A percentile compares a stretch with the other conserved stretches of the same genome.
These are phyloP conservation scores for Alloplasta piceator DNA, from an alignment of 2,888 invertebrate genomes.

Conservation along the genomic window DNA sequence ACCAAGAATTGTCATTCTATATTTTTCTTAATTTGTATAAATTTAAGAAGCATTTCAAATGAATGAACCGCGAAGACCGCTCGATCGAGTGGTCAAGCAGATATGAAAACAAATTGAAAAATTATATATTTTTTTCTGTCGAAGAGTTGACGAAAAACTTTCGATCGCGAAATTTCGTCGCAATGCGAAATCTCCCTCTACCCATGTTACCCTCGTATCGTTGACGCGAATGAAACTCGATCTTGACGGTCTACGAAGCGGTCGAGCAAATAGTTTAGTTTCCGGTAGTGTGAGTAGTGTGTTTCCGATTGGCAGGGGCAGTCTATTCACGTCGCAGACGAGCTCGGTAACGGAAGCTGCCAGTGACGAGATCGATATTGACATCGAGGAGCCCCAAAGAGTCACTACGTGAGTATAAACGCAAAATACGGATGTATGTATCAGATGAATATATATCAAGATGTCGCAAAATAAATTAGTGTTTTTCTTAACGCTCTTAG, in stretches of 20 bases:
- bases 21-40: no score
- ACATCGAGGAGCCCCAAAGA: constrained; percentile 86
- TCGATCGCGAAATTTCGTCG: neutral
- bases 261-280: constrained; percentile 64
- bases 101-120: neutral
- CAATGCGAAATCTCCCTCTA: neutral
- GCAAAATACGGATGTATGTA: no score
- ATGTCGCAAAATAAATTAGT: no score
- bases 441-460: no score
- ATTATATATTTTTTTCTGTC: neutral
- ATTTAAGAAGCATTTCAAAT: no score
- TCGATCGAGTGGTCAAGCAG: constrained; percentile 25
- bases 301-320: constrained; percentile 81
- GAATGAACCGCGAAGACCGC: neutral
- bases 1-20: no score
- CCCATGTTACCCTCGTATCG: neutral
- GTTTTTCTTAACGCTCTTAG: no score
- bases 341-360: constrained; percentile 89
- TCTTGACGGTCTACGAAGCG: constrained; percentile 35
- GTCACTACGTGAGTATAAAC: constrained; percentile 86
- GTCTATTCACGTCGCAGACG: constrained; percentile 84
- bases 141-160: neutral
- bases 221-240: constrained; percentile 24
- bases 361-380: constrained; percentile 88
- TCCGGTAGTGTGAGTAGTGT: constrained; percentile 77